A percentile compares a stretch with the other conserved stretches of the same genome.
Conservation (phyloP, 2,888 invertebrate genomes). For the Callosobruchus maculatus region DNA sequence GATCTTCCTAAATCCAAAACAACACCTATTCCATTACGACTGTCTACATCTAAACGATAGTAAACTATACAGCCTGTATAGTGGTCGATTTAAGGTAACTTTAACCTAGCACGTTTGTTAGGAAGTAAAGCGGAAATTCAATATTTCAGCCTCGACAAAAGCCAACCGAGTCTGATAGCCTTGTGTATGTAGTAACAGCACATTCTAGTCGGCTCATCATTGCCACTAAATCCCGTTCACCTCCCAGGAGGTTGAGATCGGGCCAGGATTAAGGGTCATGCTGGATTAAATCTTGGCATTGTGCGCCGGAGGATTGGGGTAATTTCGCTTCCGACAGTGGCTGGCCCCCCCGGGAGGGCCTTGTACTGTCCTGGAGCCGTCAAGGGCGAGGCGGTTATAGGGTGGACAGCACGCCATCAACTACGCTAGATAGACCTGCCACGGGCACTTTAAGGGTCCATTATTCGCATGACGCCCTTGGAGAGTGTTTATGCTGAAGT, state of each 20-base stretch:
- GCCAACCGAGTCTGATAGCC: background rate
- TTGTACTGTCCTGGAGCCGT: background rate
- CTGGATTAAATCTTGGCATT: background rate
- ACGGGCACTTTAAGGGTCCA: background rate
- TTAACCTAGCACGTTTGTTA: too few relatives aligned
- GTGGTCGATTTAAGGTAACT: too few relatives aligned
- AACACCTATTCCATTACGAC: too few relatives aligned
- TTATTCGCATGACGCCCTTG: background rate
- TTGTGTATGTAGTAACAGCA: background rate
- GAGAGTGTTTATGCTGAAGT: background rate
- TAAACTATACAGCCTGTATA: too few relatives aligned
- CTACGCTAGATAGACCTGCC: background rate
- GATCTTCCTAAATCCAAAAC: too few relatives aligned
- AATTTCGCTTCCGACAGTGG: background rate
- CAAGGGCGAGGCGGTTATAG: background rate
- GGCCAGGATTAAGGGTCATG: background rate
- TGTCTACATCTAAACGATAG: too few relatives aligned
- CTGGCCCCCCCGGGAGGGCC: background rate
- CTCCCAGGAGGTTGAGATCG: background rate
- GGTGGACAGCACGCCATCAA: background rate
- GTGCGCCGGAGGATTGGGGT: background rate
- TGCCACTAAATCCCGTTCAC: background rate
- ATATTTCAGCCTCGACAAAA: background rate
- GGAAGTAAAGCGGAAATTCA: too few relatives aligned
- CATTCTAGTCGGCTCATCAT: background rate